Conservation (phyloP, 30 jellyfish, hydroid and myxozoan species). For the Phacellophora camtschatica region DNA sequence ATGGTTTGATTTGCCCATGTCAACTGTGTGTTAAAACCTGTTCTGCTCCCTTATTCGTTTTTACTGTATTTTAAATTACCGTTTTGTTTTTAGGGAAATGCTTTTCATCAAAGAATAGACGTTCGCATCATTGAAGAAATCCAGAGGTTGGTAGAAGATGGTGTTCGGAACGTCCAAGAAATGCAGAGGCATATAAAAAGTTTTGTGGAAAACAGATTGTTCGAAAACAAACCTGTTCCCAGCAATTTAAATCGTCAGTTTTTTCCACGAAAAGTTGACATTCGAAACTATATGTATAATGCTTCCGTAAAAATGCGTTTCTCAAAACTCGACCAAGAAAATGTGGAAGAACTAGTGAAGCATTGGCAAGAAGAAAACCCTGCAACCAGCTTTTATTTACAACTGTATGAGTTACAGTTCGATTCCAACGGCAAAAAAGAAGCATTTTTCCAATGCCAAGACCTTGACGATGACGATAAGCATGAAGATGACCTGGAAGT, state of each 20-base stretch:
- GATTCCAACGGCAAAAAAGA: neutral
- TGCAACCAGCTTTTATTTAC: neutral
- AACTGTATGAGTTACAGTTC: neutral
- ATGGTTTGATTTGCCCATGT: no score
- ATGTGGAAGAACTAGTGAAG: neutral
- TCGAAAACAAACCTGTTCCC: neutral
- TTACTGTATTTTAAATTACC: neutral
- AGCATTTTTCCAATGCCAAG: neutral
- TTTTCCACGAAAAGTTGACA: slow-evolving; percentile 1
- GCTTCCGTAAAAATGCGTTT: slow-evolving; percentile 14
- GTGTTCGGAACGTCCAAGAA: neutral
- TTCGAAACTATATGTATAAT: neutral
- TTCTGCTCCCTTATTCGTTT: no score
- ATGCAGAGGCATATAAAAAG: neutral
- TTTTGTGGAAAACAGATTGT: neutral
- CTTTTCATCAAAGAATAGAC: neutral
- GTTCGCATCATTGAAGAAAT: neutral
- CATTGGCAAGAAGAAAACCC: slow-evolving; percentile 19
- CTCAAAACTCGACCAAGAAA: slow-evolving; percentile 17
- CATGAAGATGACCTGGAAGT: neutral
- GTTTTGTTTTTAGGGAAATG: neutral
- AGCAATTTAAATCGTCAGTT: neutral
- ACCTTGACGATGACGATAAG: neutral
- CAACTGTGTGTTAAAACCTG: no score
- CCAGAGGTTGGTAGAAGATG: slow-evolving; percentile 4